Base-by-base conservation (phyloP, 1,140 invertebrate genomes). In the Hyphantria cunea region DNA sequence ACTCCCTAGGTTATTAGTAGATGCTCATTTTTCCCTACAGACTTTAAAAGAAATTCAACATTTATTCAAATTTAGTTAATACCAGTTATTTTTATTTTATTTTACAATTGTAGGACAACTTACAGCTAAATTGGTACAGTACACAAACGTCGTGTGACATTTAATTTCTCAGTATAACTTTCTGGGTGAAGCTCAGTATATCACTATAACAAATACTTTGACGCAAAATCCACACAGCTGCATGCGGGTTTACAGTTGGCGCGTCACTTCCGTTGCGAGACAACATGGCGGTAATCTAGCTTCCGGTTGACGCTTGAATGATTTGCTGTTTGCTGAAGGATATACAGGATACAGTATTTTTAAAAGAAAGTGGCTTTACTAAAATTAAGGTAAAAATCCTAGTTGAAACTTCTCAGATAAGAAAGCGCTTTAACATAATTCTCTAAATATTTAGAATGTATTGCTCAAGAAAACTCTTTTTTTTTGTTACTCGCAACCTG, bases 221-320 rank as follows among this genome's bases (percentile, higher is more conserved):
- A 33, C 15, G 41, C 53, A 55, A 55, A 45, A 55, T 55, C 53
- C 31, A 55, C 53, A 45, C 31, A 25, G 17, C 17, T 25, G 17
- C 17, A 25, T 3, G 53, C 42, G 11, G 25, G 39, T 31, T 45
- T 54, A 44, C 41, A 44, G 39, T 15, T 45, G 52, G 52, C 52
- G 25, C 52, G 52, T 54, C 52, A 54, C 52, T 42, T 54, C 52
- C 52, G 41, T 11, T 10, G 41, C 25, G 53, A 55, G 53, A 55
- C 41, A 55, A 55, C 53, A 55, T 55, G 53, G 53, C 53, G 39
- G 53, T 41, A 44, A 55, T 55, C 53, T 32, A 12, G 42, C 53
- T 15, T 55, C 53, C 53, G 53, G 53, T 45, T 41, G 34, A 13
- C 41, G 42, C 53, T 55, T 41, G 34, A 41, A 42, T 17, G 53